phyloP scores from a whole-genome alignment of 1,140 invertebrate genomes.

The Formica exsecta region DNA sequence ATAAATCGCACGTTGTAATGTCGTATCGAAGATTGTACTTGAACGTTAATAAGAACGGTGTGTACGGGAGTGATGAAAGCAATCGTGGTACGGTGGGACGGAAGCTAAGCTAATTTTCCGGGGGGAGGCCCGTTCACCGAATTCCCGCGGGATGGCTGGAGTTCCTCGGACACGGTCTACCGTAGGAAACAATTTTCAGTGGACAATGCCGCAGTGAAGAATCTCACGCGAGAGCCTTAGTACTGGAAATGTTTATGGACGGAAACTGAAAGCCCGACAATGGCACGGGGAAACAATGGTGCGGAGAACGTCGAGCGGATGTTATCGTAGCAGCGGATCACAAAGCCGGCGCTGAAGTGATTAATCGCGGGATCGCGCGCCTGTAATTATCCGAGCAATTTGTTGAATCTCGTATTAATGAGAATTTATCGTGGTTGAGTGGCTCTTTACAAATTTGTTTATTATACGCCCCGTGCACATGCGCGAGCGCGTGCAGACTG shows the following conservation, averaged over 20 bases:
- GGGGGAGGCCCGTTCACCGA: slow-evolving; percentile 63
- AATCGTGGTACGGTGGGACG: background rate
- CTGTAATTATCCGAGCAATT: slow-evolving; percentile 85
- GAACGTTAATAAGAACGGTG: slow-evolving; percentile 27
- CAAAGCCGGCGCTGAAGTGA: slow-evolving; percentile 82
- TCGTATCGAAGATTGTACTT: background rate
- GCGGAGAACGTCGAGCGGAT: slow-evolving; percentile 79
- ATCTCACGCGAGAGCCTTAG: slow-evolving; percentile 74
- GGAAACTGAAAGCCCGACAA: slow-evolving; percentile 79
- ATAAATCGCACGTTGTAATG: background rate
- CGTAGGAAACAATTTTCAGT: slow-evolving; percentile 78
- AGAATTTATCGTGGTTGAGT: slow-evolving; percentile 83
- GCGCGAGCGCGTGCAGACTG: slow-evolving; percentile 7
- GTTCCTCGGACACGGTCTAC: slow-evolving; percentile 68
- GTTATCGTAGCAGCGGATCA: slow-evolving; percentile 77
- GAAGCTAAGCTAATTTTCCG: slow-evolving; percentile 71
- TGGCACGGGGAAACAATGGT: slow-evolving; percentile 81
- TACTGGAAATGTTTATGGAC: slow-evolving; percentile 81
- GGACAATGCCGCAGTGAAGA: slow-evolving; percentile 76
- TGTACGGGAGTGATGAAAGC: slow-evolving; percentile 13
- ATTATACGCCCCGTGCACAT: slow-evolving; percentile 54
- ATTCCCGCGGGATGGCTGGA: slow-evolving; percentile 71
- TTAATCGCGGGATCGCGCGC: slow-evolving; percentile 81
- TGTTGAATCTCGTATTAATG: slow-evolving; percentile 84
- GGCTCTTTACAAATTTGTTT: slow-evolving; percentile 79